These are phyloP conservation scores for Amblyopsis hoosieri DNA, from an alignment of 2,797 vertebrate species.

Conservation along the genomic window DNA sequence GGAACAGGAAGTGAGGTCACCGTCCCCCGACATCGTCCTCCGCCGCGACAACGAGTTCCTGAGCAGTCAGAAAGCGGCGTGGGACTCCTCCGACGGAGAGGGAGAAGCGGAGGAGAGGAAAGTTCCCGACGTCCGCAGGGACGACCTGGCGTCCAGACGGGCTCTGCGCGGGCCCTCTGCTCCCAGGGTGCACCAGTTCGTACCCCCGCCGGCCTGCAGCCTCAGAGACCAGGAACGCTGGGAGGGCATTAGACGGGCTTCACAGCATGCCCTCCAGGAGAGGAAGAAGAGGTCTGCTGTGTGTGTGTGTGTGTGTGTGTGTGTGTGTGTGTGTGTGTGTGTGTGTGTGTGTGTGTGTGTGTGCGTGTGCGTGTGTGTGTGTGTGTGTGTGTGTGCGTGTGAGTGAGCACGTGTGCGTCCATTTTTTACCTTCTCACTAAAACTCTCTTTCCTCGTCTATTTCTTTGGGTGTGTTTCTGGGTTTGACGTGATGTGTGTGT, in stretches of 20 bases:
- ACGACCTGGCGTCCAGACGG: constrained; percentile 87
- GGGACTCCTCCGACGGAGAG: constrained; percentile 77
- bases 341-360: not conserved
- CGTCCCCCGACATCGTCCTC: constrained; percentile 83
- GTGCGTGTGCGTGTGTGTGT: not conserved
- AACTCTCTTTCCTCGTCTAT: constrained; percentile 13
- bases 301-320: not conserved
- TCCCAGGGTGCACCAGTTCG: constrained; percentile 71
- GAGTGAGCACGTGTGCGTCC: not conserved
- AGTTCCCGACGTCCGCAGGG: constrained; percentile 88
- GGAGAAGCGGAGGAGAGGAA: constrained; percentile 72
- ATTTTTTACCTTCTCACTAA: constrained; percentile 21
- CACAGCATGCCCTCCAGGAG: constrained; percentile 76
- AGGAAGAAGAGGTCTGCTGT: constrained; percentile 72
- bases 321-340: constrained; percentile 1
- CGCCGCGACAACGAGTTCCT: constrained; percentile 86
- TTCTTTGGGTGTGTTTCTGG: constrained; percentile 9
- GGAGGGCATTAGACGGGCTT: constrained; percentile 78
- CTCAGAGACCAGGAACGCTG: constrained; percentile 75
- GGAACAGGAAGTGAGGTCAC: constrained; percentile 67
- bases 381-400: constrained; percentile 6
- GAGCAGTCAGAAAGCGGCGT: constrained; percentile 72
- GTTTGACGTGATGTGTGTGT: constrained; percentile 25
- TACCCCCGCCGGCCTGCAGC: constrained; percentile 69
- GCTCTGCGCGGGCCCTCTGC: constrained; percentile 48